These are phyloP conservation scores for Lingula anatina DNA, from an alignment of 2,888 invertebrate species.

Conservation along the genomic window DNA sequence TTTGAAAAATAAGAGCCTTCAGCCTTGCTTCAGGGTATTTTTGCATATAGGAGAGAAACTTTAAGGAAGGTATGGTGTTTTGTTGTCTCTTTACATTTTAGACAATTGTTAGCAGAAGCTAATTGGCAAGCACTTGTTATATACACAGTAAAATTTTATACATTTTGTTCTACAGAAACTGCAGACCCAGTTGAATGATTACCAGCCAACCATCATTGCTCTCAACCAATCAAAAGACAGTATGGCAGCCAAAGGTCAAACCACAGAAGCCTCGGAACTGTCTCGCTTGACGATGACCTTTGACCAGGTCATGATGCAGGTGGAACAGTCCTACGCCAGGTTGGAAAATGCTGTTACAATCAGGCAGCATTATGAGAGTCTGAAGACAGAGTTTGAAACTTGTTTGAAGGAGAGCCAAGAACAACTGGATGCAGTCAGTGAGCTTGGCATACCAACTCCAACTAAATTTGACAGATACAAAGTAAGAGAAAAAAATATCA, in stretches of 20 bases:
- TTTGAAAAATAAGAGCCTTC: too few species aligned
- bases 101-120: too few species aligned
- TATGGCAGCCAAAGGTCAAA: constrained; percentile 60
- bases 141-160: too few species aligned
- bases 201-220: constrained; percentile 25
- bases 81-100: too few species aligned
- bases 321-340: constrained; percentile 65
- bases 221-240: constrained; percentile 54
- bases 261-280: constrained; percentile 68
- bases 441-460: constrained; percentile 21
- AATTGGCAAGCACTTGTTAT: too few species aligned
- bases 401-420: constrained; percentile 24
- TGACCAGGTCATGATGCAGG: constrained; percentile 76
- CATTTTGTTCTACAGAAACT: constrained; percentile 28
- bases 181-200: constrained; percentile 36
- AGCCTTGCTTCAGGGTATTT: too few species aligned
- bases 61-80: too few species aligned
- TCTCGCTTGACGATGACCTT: constrained; percentile 75
- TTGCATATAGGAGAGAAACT: too few species aligned
- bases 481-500: too few species aligned
- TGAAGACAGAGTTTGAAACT: constrained; percentile 26
- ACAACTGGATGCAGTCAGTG: constrained; percentile 24
- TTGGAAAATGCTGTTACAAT: constrained; percentile 72
- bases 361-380: constrained; percentile 81
- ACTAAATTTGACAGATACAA: constrained; percentile 32